Evolutionary conservation across 2,113 vertebrate species (phyloP), one percentile per base, ranked within the genome.

Genomic region (Poicephalus meyeri): DNA sequence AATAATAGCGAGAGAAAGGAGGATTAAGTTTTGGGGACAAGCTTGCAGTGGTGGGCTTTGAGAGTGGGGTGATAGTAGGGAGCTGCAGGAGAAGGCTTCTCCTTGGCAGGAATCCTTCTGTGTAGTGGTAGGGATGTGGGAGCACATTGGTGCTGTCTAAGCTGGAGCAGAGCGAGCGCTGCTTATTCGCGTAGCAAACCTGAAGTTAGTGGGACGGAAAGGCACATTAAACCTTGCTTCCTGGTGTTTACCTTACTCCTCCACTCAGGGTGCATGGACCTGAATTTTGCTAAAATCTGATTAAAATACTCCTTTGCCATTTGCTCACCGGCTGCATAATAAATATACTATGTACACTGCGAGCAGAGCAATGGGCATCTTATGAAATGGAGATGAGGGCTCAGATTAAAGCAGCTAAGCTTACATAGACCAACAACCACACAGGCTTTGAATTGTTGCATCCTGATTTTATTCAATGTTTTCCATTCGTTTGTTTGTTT

Each of bases 241-340:
- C 42, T 64, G 66, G 25, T 81, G 78, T 91, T 95, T 71, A 3
- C 78, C 61, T 81, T 89, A 9, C 73, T 85, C 70, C 89, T 39
- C 74, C 20, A 1, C 65, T 58, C 3, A 11, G 50, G 35, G 33
- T 5, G 17, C 50, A 1, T 0, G 29, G 89, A 28, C 65, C 74
- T 76, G 3, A 39, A 29, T 73, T 78, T 50, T 37, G 84, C 53
- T 49, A 55, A 86, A 87, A 91, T 66, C 83, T 19, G 55, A 53
- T 87, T 81, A 79, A 78, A 95, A 81, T 71, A 42, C 26, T 16
- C 79, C 0, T 1, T 58, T 93, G 11, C 41, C 71, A 13, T 88
- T 94, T 91, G 78, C 88, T 95, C 79, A 47, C 69, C 0, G 2
- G 64, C 87, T 11, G 52, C 25, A 16, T 7, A 17, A 8, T 13